Evolutionary conservation across 1,140 invertebrate genomes (phyloP).

Genomic region (Macrotrachela quadricornifera): DNA sequence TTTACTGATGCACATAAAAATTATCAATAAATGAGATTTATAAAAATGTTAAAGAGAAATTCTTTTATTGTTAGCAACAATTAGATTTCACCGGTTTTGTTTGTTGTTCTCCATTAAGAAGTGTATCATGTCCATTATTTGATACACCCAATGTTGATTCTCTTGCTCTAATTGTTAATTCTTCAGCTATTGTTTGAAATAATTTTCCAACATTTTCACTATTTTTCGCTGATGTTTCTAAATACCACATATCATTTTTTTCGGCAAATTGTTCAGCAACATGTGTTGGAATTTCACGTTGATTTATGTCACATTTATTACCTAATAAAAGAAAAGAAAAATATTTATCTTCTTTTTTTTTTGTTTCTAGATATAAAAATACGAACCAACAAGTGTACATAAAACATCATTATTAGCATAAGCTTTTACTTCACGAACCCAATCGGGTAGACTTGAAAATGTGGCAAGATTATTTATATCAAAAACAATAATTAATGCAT

Average conservation of each 20-base stretch:
- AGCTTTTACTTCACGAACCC: slow-evolving; percentile 5
- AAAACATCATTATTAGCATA: slow-evolving; percentile 3
- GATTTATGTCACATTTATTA: slow-evolving; percentile 79
- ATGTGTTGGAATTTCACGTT: slow-evolving; percentile 65
- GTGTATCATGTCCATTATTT: too few species aligned
- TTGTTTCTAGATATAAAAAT: neutral
- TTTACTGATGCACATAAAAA: too few species aligned
- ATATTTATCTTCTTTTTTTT: too few species aligned
- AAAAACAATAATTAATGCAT: slow-evolving; percentile 96
- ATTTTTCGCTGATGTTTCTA: slow-evolving; percentile 28
- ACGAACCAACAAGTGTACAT: slow-evolving; percentile 61
- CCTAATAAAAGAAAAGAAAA: slow-evolving; percentile 41
- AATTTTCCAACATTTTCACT: slow-evolving; percentile 35
- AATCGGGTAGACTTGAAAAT: slow-evolving; percentile 1
- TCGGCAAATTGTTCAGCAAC: slow-evolving; percentile 88
- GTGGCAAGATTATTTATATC: slow-evolving; percentile 72
- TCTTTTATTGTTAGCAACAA: too few species aligned
- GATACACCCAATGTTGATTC: neutral
- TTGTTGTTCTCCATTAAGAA: too few species aligned
- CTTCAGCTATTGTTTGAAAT: slow-evolving; percentile 68
- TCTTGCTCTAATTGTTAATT: slow-evolving; percentile 20
- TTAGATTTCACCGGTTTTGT: too few species aligned
- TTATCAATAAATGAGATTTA: too few species aligned
- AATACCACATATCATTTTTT: slow-evolving; percentile 65
- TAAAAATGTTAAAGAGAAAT: too few species aligned